Conservation (phyloP, 2,888 invertebrate genomes). For the Lymantria dispar region DNA sequence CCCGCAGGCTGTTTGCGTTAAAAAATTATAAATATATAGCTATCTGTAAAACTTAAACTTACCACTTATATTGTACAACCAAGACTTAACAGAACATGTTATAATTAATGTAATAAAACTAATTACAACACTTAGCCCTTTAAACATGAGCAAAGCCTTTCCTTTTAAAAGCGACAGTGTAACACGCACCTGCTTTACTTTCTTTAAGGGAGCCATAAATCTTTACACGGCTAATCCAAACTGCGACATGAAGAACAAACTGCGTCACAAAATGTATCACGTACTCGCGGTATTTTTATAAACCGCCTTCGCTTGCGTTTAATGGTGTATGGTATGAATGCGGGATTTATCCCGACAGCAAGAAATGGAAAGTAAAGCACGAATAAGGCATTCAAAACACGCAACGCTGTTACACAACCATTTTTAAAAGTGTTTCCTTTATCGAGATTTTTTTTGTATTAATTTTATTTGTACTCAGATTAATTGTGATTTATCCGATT, state of each 20-base stretch:
- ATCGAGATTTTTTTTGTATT: constrained; percentile 8
- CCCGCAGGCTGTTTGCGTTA: too few relatives aligned
- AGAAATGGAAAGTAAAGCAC: constrained; percentile 34
- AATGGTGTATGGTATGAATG: constrained; percentile 44
- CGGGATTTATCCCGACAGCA: constrained; percentile 32
- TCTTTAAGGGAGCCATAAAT: constrained; percentile 50
- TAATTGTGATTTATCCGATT: too few relatives aligned
- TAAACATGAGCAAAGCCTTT: constrained; percentile 23
- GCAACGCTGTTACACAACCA: constrained; percentile 12
- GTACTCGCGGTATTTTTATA: constrained; percentile 53
- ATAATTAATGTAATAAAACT: constrained; percentile 12
- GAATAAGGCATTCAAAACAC: constrained; percentile 5
- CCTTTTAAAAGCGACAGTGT: constrained; percentile 27
- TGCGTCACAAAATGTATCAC: constrained; percentile 41
- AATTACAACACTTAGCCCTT: constrained; percentile 24
- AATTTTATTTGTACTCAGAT: constrained; percentile 16
- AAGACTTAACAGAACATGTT: background rate
- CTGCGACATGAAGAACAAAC: constrained; percentile 44
- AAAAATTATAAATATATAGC: background rate
- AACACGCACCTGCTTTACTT: constrained; percentile 41
- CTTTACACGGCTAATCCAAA: constrained; percentile 54
- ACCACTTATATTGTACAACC: background rate
- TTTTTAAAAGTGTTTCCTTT: constrained; percentile 21
- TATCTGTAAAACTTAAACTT: background rate
- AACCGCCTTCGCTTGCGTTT: constrained; percentile 49